Conservation (phyloP, 2,797 vertebrate species). For the Peromyscus nudipes region DNA sequence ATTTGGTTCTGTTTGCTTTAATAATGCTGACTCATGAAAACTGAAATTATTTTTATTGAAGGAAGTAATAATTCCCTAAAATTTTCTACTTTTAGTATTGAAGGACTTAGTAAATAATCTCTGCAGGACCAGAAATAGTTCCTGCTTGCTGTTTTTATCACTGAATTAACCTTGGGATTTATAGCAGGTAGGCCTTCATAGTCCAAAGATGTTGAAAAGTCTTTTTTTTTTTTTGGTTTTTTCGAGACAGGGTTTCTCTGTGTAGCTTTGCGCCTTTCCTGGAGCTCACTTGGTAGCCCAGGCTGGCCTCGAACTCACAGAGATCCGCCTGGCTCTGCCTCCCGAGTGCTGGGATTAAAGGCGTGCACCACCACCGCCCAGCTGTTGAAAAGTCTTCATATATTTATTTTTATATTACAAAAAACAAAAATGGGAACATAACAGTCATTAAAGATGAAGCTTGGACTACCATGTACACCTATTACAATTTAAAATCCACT, state of each 20-base stretch:
- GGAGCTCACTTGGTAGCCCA: too few relatives aligned
- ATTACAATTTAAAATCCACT: neutral
- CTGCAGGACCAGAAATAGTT: neutral
- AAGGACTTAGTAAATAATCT: slow-evolving; percentile 34
- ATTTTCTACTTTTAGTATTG: slow-evolving; percentile 13
- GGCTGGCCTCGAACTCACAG: too few relatives aligned
- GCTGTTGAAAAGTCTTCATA: slow-evolving; percentile 28
- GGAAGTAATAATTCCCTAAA: slow-evolving; percentile 19
- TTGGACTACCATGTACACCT: neutral
- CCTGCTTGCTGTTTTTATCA: neutral
- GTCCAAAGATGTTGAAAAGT: slow-evolving; percentile 44
- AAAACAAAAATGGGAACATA: neutral
- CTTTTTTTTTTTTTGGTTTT: too few relatives aligned
- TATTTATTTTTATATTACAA: slow-evolving; percentile 41
- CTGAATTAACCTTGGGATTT: slow-evolving; percentile 7
- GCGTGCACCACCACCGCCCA: too few relatives aligned
- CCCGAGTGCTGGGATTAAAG: too few relatives aligned
- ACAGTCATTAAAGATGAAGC: neutral
- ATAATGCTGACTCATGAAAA: slow-evolving; percentile 37
- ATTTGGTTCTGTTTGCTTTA: slow-evolving; percentile 36
- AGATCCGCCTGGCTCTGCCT: too few relatives aligned
- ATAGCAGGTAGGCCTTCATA: neutral
- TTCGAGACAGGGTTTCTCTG: too few relatives aligned
- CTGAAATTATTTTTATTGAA: slow-evolving; percentile 44
- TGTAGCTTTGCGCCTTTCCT: too few relatives aligned